Base-by-base conservation (phyloP, 2,113 vertebrate genomes). In the Poeciliopsis turrubarensis region DNA sequence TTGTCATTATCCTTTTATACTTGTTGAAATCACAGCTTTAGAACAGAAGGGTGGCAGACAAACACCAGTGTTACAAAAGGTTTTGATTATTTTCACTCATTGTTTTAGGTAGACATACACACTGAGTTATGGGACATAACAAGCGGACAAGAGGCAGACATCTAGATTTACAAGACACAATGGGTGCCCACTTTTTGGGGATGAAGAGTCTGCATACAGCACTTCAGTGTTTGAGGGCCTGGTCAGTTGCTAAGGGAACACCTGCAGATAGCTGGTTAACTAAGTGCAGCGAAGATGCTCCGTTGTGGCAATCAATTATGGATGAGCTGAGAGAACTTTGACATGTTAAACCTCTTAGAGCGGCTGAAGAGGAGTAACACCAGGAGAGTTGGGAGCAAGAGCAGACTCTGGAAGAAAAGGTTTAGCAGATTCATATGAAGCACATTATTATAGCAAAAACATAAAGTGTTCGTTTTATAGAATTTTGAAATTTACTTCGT, bases 321-420 rank as follows among this genome's bases (percentile, higher is more conserved):
- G 89, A 95, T 93, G 93, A 90, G 80, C 82, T 22, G 83, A 91
- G 91, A 89, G 92, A 94, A 94, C 92, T 92, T 91, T 88, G 91
- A 94, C 93, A 93, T 93, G 92, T 93, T 91, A 93, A 94, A 93
- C 92, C 94, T 94, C 93, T 95, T 94, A 93, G 91, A 92, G 89
- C 65, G 85, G 75, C 78, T 84, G 83, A 74, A 83, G 86, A 81
- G 72, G 78, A 89, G 79, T 81, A 92, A 81, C 73, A 78, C 85
- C 71, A n/a, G 47, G 80, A 79, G 82, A 82, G 76, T 83, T 27
- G 37, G 34, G 75, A 86, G 80, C 70, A 79, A 82, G 86, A 89
- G 71, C 79, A 71, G 75, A 78, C 61, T 62, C 54, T 72, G 77
- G 77, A 54, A 65, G 66, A 73, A 73, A 71, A 39, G 68, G 71